Evolutionary conservation across 1,140 invertebrate genomes (phyloP), one percentile per base, ranked within the genome.

Genomic region (Calephelis virginiensis): DNA sequence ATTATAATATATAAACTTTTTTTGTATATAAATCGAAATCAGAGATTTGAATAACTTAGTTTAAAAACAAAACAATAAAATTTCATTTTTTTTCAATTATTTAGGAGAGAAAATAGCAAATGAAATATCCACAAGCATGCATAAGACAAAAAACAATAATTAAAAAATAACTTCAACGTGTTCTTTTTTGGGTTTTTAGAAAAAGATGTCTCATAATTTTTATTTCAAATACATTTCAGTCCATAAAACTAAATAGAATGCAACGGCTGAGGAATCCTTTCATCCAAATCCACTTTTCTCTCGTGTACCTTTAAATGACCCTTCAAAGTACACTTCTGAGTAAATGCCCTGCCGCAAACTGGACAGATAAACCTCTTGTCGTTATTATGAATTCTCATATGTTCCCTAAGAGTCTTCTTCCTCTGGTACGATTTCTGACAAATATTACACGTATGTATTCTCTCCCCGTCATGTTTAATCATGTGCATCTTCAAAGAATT

Each of bases 321-420:
- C 61, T 92, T 92, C 9, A 92, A 71, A 2, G 89, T 92, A 40
- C 91, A 87, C 76, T 94, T 91, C 64, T 92, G 91, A 11, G 94
- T 92, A 75, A 96, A 96, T 0, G 93, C 90, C 45, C 95, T 92
- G 10, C 92, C 92, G 77, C 95, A 96, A 1, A 94, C 87, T 4
- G 92, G 91, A 80, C 95, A 96, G 12, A 93, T 84, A 81, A 95
- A 96, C 5, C 95, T 94, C 53, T 94, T 94, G 77, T 96, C 95
- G 48, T 96, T 94, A 8, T 94, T 95, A 76, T 95, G 95, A 50
- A 94, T 94, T 7, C 94, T 77, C 84, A 94, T 93, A 76, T 96
- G 95, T 74, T 94, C 93, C 40, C 92, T 91, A 6, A 94, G 69
- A 17, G 93, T 91, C 48, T 94, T 93, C 63, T 83, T 82, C 47